These are phyloP conservation scores for Epinephelus cyanopodus DNA, from an alignment of 2,113 vertebrate species.

Conservation along the genomic window DNA sequence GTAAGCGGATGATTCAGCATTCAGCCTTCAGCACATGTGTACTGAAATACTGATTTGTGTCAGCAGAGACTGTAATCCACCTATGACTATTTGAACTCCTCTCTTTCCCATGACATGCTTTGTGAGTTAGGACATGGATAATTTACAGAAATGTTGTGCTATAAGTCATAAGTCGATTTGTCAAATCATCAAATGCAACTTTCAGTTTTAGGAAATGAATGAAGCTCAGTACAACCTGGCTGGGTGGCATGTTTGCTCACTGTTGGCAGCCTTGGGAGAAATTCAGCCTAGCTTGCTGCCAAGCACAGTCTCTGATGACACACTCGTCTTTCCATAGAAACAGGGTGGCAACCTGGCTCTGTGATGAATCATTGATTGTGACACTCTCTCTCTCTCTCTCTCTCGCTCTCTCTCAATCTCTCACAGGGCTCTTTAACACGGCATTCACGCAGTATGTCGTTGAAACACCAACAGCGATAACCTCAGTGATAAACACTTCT, in stretches of 20 bases:
- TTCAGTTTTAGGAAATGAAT: background rate
- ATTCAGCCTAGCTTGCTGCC: too few relatives aligned
- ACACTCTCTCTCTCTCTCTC: constrained; percentile 10
- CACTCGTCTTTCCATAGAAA: background rate
- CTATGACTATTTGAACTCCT: background rate
- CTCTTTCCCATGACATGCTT: background rate
- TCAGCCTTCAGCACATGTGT: too few relatives aligned
- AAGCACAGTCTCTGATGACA: background rate
- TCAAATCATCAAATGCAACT: background rate
- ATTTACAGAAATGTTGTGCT: background rate
- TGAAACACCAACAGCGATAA: constrained; percentile 63
- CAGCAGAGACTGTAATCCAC: background rate
- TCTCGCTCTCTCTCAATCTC: constrained; percentile 7
- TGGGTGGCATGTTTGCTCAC: background rate
- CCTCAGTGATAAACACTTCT: constrained; percentile 37
- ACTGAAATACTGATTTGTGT: background rate
- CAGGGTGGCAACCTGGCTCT: background rate
- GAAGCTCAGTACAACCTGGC: background rate
- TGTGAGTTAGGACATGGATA: background rate
- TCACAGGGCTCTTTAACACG: constrained; percentile 80
- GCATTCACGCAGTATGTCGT: constrained; percentile 81
- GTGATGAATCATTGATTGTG: constrained; percentile 2
- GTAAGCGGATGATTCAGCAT: constrained; percentile 73
- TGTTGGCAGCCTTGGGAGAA: background rate
- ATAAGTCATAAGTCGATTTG: background rate